Evolutionary conservation across 1,140 invertebrate genomes (phyloP).

Genomic region (Ectropis grisescens): DNA sequence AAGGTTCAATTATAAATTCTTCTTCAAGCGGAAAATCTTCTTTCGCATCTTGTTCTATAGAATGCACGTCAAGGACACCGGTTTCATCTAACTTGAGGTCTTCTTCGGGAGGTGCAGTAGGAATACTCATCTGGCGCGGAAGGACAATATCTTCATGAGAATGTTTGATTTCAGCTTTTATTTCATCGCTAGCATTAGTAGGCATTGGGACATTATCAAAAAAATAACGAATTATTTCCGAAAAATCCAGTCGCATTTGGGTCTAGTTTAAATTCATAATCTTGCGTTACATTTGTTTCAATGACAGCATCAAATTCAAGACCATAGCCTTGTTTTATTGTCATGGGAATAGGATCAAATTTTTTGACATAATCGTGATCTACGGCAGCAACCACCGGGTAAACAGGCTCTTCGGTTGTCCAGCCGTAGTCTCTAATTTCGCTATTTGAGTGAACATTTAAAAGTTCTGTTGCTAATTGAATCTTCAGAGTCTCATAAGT

Average conservation of each 20-base stretch:
- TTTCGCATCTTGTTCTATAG: constrained; percentile 55
- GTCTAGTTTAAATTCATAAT: constrained; percentile 21
- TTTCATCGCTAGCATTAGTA: constrained; percentile 46
- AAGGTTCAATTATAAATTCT: constrained; percentile 49
- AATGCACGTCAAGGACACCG: constrained; percentile 43
- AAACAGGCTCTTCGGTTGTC: constrained; percentile 13
- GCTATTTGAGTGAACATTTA: constrained; percentile 15
- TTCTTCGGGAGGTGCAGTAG: constrained; percentile 41
- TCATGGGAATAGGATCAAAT: constrained; percentile 5
- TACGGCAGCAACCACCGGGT: constrained; percentile 1
- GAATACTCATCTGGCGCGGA: constrained; percentile 29
- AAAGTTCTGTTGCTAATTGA: constrained; percentile 29
- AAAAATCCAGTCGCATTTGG: constrained; percentile 21
- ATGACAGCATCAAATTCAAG: too few species aligned
- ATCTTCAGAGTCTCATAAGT: constrained; percentile 38
- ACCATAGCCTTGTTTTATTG: too few species aligned
- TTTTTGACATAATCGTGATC: constrained; percentile 10
- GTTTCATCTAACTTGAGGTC: constrained; percentile 45
- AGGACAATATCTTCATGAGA: constrained; percentile 29
- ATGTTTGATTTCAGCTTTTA: constrained; percentile 40
- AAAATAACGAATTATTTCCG: constrained; percentile 27
- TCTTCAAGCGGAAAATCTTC: constrained; percentile 52
- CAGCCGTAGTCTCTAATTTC: constrained; percentile 33
- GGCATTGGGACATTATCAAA: constrained; percentile 39
- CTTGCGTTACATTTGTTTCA: too few species aligned